Evolutionary conservation across 2,797 vertebrate species (phyloP), one percentile per base, ranked within the genome.

Genomic region (Crax fasciolata): DNA sequence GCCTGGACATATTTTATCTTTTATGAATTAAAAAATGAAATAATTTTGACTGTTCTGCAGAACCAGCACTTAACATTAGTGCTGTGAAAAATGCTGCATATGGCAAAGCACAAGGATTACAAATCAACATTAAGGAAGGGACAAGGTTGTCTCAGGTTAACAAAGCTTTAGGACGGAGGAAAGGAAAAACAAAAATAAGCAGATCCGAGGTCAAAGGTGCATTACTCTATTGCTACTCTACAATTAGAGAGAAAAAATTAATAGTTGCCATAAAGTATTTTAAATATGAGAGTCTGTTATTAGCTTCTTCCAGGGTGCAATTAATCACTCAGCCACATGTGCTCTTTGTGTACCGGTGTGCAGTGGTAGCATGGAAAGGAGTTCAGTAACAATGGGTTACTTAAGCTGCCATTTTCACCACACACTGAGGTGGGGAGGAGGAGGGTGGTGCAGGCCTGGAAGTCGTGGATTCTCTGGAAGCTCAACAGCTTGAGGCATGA

Each of bases 221-320:
- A 79, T 96, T 93, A 76, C 66, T 91, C 27, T 82, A 77, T 84
- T 6, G 3, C 32, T 94, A 86, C 30, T 92, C 49, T 82, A 39
- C 81, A 96, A 97, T 95, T 96, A 94, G 61, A 82, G 87, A 48
- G 55, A n/a, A 94, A 93, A 96, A 98, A 91, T 81, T 89, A 94
- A 94, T 83, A 96, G 81, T 76, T 96, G 24, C 70, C 79, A 85
- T 94, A 93, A 83, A 92, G 51, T 94, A 88, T 97, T 97, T 94
- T 95, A 96, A 97, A 91, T 89, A 87, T 58, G 65, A 75, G 72
- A 91, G 32, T 84, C 82, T 90, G 61, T 94, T 97, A 94, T 89
- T 97, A 95, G 62, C 65, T 94, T 94, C 62, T 96, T 96, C 8
- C 19, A 65, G 81, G 92, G 65, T 95, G 73, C 95, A 97, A 97